Evolutionary conservation across 2,888 invertebrate genomes (phyloP), one percentile per base, ranked within the genome.

Genomic region (Listrodromus nycthemerus): DNA sequence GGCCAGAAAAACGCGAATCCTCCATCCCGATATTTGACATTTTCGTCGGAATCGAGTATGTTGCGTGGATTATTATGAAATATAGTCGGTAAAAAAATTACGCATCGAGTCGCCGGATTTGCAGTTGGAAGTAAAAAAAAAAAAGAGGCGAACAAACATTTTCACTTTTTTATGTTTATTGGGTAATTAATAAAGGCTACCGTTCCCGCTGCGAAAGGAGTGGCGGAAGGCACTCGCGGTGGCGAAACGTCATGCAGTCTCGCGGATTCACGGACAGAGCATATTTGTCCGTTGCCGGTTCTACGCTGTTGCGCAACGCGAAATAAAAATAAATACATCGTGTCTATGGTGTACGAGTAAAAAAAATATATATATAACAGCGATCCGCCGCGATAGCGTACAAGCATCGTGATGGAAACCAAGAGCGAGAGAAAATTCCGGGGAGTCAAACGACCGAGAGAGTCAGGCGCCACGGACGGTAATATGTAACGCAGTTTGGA

Each of bases 401-500:
- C 67, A 71, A 80, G 50, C 77, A 73, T 82, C 76, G 73, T 65
- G 80, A 86, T 80, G 70, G 37, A 82, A 78, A 30, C 61, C 61
- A 61, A 52, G 75, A 58, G 71, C 27, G 52, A 63, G 71, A 65
- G 50, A 48, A 63, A 63, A 58, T 61, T 61, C 30, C 27, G 61
- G 16, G 24, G 74, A 69, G 48, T 24, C 52, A 27, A 79, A 78
- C 8, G 63, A 74, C 52, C 33, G 74, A 83, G 78, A 80, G 77
- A 78, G 70, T 58, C 66, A 58, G 55, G 61, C 65, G 75, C 50
- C 74, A 67, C 83, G 86, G 87, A 16, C 86, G 85, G 91, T 90
- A 91, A 92, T 92, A 92, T 91, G 92, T 92, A 92, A 92, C 91
- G 90, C 90, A 89, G 85, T 92, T 91, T 91, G 90, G 92, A 93